These are phyloP conservation scores for Apantesis nais DNA, from an alignment of 2,888 invertebrate species.

Conservation along the genomic window DNA sequence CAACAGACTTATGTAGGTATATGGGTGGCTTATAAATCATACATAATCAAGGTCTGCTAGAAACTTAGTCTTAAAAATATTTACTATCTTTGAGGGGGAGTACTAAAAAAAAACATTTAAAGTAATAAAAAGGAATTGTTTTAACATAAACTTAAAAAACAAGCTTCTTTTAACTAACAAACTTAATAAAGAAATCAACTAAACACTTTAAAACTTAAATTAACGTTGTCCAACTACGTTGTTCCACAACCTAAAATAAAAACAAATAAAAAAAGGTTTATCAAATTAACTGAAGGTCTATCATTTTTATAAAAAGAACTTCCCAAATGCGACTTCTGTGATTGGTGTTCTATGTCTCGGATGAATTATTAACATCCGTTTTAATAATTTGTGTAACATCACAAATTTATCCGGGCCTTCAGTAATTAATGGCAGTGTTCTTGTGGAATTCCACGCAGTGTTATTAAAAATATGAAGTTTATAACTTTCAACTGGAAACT, in stretches of 20 bases:
- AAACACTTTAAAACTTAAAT: neutral
- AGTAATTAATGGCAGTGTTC: conserved; percentile 19
- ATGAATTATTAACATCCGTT: conserved; percentile 61
- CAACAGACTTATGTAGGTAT: too few relatives aligned
- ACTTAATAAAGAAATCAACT: neutral
- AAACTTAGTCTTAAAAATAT: neutral
- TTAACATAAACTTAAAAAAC: neutral
- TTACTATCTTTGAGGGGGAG: neutral
- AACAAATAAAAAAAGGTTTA: neutral
- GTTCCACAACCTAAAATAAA: neutral
- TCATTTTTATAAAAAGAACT: conserved; percentile 53
- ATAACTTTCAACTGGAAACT: conserved; percentile 33
- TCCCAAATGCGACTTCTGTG: conserved; percentile 55
- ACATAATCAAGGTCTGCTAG: neutral
- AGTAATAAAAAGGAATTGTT: neutral
- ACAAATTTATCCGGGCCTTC: conserved; percentile 45
- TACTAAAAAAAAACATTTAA: neutral
- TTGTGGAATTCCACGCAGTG: conserved; percentile 32
- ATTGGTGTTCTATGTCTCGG: conserved; percentile 59
- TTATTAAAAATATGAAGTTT: conserved; percentile 42
- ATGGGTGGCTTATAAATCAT: too few relatives aligned
- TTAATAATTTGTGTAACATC: conserved; percentile 47
- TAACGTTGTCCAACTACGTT: neutral
- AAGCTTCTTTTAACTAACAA: too few relatives aligned
- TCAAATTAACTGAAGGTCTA: neutral